A percentile compares a stretch with the other conserved stretches of the same genome.
phyloP scores from a whole-genome alignment of 2,888 invertebrate genomes.

The Sisyra terminalis region DNA sequence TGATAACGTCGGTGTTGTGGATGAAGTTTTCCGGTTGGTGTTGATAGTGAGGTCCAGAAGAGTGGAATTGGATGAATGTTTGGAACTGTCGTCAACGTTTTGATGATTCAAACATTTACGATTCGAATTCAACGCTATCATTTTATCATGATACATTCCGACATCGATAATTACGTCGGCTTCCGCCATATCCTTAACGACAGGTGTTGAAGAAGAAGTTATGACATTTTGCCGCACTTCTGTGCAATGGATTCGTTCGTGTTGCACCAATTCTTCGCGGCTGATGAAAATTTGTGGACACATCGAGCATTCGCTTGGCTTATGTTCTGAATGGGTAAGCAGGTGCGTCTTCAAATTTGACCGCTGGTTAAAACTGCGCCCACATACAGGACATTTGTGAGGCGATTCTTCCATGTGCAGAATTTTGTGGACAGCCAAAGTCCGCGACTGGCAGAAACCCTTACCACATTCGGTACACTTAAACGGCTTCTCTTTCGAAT shows the following conservation, averaged over 20 bases:
- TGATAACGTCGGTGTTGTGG: constrained; percentile 8
- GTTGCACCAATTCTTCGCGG: constrained; percentile 21
- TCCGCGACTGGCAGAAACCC: constrained; percentile 95
- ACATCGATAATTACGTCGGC: background rate
- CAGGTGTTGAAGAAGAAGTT: background rate
- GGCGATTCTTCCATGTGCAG: constrained; percentile 87
- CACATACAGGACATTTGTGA: constrained; percentile 81
- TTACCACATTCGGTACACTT: constrained; percentile 94
- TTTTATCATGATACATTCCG: constrained; percentile 14
- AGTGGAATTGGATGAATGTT: constrained; percentile 9
- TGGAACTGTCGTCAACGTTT: constrained; percentile 12
- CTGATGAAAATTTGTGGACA: constrained; percentile 22
- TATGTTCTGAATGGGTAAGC: constrained; percentile 63
- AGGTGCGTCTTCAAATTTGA: constrained; percentile 84
- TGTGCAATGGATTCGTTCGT: constrained; percentile 17
- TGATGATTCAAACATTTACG: background rate
- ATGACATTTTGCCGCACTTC: constrained; percentile 14
- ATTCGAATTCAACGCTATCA: constrained; percentile 10
- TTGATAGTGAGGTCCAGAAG: constrained; percentile 10
- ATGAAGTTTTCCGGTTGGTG: constrained; percentile 19
- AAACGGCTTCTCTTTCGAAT: constrained; percentile 97
- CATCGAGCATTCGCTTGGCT: constrained; percentile 20
- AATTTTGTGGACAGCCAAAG: constrained; percentile 89
- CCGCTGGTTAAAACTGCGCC: constrained; percentile 80
- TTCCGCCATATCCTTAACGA: background rate